Base-by-base conservation (phyloP, 2,888 invertebrate species). In the Acleris emargana region DNA sequence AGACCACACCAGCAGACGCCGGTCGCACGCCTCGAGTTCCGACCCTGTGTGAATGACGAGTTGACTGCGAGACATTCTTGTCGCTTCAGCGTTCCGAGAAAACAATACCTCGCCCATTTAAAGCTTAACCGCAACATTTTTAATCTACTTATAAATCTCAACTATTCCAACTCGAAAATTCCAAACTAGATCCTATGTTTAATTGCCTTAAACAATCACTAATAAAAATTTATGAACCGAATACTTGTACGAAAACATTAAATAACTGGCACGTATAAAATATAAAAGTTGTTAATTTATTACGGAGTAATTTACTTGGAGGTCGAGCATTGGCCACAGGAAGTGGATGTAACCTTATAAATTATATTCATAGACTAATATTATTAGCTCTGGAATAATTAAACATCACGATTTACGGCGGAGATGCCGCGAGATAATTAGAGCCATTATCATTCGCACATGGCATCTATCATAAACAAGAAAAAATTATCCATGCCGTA, bases 271-370 rank as follows among this genome's bases (percentile, higher is more conserved):
- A 67, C 61, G 54, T 54, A 64, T 50, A 57, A 61, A 68, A 68
- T 66, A 63, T 62, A 67, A 69, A 71, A 73, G 70, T 69, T 71
- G 62, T 72, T 69, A 76, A 73, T 78, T 75, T 76, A 76, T 74
- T 73, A 74, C 69, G 58, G 38, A 77, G 74, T 71, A 64, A 75
- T 78, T 79, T 68, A 75, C 70, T 79, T 74, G 76, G 81, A 81
- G 83, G 81, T 75, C 79, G 83, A 75, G 43, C 81, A 78, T 78
- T 78, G 77, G 67, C 71, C 79, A 76, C 80, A 77, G 84, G 83
- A 84, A 81, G 76, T 75, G 55, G 70, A 74, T 70, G 74, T 77
- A 76, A 78, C 73, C 72, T 77, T 77, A 78, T 75, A 78, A 74
- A 78, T 79, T 76, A 75, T 72, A 72, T 72, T 76, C 74, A 78